These are phyloP conservation scores for Psophia crepitans DNA, from an alignment of 2,113 vertebrate species.

Conservation along the genomic window DNA sequence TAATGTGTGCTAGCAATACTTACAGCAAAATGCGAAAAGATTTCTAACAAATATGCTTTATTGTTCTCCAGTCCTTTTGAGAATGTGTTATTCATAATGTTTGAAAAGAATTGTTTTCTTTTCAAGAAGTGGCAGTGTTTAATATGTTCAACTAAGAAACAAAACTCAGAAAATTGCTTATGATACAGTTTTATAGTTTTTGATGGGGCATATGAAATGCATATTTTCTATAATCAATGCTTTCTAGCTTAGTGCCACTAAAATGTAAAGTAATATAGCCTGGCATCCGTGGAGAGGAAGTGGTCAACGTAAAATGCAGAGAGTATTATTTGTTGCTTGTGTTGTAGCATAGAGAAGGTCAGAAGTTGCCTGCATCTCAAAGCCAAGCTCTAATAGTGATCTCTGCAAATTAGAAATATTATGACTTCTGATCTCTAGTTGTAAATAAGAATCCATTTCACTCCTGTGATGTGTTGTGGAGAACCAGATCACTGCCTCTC, in stretches of 20 bases:
- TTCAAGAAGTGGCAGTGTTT: neutral
- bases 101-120: neutral
- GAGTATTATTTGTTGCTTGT: neutral
- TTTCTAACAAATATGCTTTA: neutral
- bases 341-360: neutral
- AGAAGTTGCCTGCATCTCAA: neutral
- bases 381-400: neutral
- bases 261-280: neutral
- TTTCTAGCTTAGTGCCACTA: neutral
- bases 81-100: neutral
- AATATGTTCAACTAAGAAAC: neutral
- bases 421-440: neutral
- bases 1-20: neutral
- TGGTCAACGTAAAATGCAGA: neutral
- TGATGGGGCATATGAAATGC: neutral
- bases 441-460: conserved; percentile 18
- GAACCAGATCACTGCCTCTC: neutral
- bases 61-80: neutral
- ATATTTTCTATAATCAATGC: neutral
- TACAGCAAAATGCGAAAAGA: neutral
- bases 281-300: neutral
- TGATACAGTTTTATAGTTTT: neutral
- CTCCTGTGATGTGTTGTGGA: neutral
- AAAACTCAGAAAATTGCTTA: neutral
- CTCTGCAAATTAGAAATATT: conserved; percentile 17